Base-by-base conservation (phyloP, 2,888 invertebrate species). In the Auanema freiburgensis region DNA sequence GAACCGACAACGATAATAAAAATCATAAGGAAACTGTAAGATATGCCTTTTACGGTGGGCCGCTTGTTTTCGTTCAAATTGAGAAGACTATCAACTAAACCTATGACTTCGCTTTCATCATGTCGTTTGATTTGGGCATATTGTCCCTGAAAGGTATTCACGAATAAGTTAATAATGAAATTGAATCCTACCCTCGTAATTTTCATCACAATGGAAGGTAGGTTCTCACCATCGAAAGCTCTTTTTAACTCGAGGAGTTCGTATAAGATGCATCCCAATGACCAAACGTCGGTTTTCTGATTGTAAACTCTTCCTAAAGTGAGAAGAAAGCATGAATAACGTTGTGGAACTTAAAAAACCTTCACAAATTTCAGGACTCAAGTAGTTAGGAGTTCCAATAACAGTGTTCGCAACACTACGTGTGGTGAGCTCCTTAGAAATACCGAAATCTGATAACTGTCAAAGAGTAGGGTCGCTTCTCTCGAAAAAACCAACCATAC, bases 221-320 rank as follows among this genome's bases (percentile, higher is more conserved):
- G 56, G 50, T 73, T 73, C 41, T 76, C 76, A 10, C 76, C 76
- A 40, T 74, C 72, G 55, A 70, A 76, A 0, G 76, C 76, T 49
- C 74, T 54, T 49, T 64, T 65, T 10, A 74, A 59, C 33, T 69
- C 66, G 18, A 73, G 60, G 4, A 73, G 63, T 56, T 92, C 91
- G 81, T 91, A 92, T 5, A 92, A 85, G 65, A 92, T 88, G 83
- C 92, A 92, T 0, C 92, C 92, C 57, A 92, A 87, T 14, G 92
- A 90, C 92, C 92, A 92, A 64, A 92, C 89, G 80, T 92, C 92
- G 78, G 90, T 90, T 86, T 91, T 91, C 52, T 88, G 88, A 83
- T 91, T 90, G 75, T 87, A 87, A 79, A 68, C 66, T 0, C 75
- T 66, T 25, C 80, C 79, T 79, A 44, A 43, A 69, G 4, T 5